Evolutionary conservation across 2,797 vertebrate genomes (phyloP).

Genomic region (Poeciliopsis turneri): DNA sequence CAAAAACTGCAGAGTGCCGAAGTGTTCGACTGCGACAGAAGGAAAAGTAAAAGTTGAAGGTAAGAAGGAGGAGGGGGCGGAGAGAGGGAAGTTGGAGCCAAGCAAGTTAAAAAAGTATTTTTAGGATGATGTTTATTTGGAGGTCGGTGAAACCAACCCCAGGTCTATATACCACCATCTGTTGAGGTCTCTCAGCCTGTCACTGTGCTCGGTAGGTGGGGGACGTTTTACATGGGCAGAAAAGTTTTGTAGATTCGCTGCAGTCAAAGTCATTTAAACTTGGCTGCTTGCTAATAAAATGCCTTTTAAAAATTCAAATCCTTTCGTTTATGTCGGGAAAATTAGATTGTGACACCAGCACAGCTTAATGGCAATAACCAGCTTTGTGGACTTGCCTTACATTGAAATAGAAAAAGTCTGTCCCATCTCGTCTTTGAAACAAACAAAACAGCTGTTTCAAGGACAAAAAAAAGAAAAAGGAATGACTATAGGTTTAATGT

Average conservation of each 20-base stretch:
- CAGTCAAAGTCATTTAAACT: constrained; percentile 18
- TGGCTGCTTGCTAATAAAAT: no score
- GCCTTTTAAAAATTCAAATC: not conserved
- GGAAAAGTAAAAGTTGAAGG: not conserved
- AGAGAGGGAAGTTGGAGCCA: constrained; percentile 31
- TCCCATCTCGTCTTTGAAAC: not conserved
- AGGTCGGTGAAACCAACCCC: constrained; percentile 80
- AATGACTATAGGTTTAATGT: not conserved
- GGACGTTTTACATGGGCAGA: constrained; percentile 36
- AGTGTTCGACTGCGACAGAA: constrained; percentile 16
- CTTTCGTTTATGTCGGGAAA: not conserved
- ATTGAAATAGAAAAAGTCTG: not conserved
- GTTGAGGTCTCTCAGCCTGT: constrained; percentile 79
- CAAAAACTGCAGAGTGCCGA: not conserved
- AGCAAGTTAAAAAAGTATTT: constrained; percentile 76
- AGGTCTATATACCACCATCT: constrained; percentile 77
- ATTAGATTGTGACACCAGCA: not conserved
- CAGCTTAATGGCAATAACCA: not conserved
- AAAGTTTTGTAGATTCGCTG: constrained; percentile 39
- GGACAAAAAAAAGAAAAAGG: not conserved
- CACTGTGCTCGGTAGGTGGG: constrained; percentile 43
- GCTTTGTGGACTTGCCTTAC: not conserved
- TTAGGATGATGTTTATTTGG: constrained; percentile 84
- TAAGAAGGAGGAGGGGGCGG: constrained; percentile 13
- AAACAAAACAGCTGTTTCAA: not conserved